Evolutionary conservation across 2,888 invertebrate species (phyloP).

Genomic region (Brenthis daphne): DNA sequence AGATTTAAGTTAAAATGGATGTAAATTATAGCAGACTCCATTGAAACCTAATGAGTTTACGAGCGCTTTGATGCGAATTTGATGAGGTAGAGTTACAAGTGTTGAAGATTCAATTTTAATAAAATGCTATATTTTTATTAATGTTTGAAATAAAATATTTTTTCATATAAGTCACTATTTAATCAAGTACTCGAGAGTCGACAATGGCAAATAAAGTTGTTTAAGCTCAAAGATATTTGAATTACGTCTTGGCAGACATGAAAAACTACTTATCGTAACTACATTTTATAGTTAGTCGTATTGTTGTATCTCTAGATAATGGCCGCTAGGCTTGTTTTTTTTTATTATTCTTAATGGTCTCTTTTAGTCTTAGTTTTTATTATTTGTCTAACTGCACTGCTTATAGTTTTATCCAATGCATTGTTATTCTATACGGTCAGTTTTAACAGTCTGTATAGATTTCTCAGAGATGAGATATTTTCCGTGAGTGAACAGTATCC

Average conservation of each 20-base stretch:
- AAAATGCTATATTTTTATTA: conserved; percentile 15
- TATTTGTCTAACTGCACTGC: neutral
- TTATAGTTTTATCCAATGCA: neutral
- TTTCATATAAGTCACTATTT: neutral
- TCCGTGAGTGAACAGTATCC: too few species aligned
- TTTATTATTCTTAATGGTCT: conserved; percentile 26
- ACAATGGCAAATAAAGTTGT: conserved; percentile 29
- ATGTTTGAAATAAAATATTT: neutral
- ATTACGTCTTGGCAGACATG: conserved; percentile 65
- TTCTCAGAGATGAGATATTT: too few species aligned
- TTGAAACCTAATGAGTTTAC: conserved; percentile 45
- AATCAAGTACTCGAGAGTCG: conserved; percentile 1
- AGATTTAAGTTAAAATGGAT: neutral
- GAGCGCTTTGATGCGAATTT: conserved; percentile 70
- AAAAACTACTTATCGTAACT: conserved; percentile 78
- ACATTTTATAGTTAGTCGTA: conserved; percentile 67
- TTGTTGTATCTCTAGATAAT: conserved; percentile 40
- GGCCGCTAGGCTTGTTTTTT: conserved; percentile 32
- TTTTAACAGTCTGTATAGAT: too few species aligned
- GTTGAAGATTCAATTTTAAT: conserved; percentile 48
- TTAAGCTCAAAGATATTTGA: conserved; percentile 51
- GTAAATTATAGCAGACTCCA: conserved; percentile 37
- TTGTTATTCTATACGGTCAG: too few species aligned
- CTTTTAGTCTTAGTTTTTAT: conserved; percentile 5
- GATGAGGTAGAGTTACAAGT: conserved; percentile 57